These are phyloP conservation scores for Pandion haliaetus DNA, from an alignment of 2,113 vertebrate genomes.

Conservation along the genomic window DNA sequence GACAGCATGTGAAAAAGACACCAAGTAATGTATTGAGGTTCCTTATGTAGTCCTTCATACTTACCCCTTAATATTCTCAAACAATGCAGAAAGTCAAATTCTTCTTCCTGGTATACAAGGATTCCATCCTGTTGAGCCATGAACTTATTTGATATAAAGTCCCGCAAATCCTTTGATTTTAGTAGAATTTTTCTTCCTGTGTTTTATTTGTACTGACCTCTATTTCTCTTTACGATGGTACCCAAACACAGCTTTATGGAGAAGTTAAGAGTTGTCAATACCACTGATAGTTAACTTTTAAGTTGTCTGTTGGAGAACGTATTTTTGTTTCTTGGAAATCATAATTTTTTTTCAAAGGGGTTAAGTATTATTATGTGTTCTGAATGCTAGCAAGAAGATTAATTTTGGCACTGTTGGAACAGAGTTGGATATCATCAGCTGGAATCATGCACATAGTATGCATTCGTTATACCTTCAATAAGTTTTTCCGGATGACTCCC, in stretches of 20 bases:
- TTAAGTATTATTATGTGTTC: not conserved
- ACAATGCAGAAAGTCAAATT: not conserved
- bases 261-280: not conserved
- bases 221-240: not conserved
- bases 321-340: not conserved
- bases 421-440: not conserved
- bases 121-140: not conserved
- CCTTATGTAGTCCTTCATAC: not conserved
- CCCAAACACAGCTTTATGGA: not conserved
- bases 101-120: not conserved
- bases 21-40: not conserved
- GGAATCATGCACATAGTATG: not conserved
- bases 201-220: not conserved
- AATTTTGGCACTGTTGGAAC: not conserved
- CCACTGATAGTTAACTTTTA: not conserved
- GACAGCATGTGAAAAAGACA: not conserved
- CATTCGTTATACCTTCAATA: not conserved
- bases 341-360: not conserved
- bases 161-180: not conserved
- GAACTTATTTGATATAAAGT: not conserved
- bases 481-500: not conserved
- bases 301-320: not conserved
- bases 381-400: not conserved
- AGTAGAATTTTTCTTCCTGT: not conserved
- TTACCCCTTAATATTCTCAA: not conserved